These are phyloP conservation scores for Dendrolimus punctatus DNA, from an alignment of 1,140 invertebrate genomes.

Conservation along the genomic window DNA sequence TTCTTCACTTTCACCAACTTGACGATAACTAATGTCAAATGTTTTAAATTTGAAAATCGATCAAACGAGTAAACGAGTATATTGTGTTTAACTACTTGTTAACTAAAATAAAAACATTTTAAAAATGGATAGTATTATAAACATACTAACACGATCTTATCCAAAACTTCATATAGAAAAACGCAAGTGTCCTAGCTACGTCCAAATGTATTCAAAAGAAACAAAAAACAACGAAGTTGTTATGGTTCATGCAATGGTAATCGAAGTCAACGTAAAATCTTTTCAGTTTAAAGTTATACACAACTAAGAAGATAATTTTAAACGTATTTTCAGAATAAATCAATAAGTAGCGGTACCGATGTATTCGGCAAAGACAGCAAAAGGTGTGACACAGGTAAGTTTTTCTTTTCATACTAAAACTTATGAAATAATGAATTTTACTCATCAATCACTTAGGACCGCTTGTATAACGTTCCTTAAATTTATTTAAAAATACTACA, in stretches of 20 bases:
- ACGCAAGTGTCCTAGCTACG: slow-evolving; percentile 52
- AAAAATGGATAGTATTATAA: slow-evolving; percentile 34
- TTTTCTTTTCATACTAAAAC: neutral
- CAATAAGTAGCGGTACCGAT: slow-evolving; percentile 6
- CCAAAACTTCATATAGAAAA: slow-evolving; percentile 43
- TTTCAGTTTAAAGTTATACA: neutral
- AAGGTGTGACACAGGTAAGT: slow-evolving; percentile 7
- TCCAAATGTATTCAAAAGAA: slow-evolving; percentile 52
- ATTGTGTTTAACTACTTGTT: neutral
- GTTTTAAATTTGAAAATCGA: slow-evolving; percentile 9
- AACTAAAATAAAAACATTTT: neutral
- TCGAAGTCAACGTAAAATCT: neutral
- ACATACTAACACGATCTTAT: slow-evolving; percentile 33
- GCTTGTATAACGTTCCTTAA: too few relatives aligned
- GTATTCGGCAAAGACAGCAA: slow-evolving; percentile 8
- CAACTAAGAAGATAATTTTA: neutral
- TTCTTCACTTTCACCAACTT: too few relatives aligned
- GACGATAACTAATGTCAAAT: neutral
- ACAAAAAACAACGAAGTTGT: slow-evolving; percentile 31
- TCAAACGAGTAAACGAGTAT: slow-evolving; percentile 5
- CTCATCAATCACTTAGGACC: too few relatives aligned
- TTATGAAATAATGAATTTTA: too few relatives aligned
- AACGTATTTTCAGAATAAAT: slow-evolving; percentile 21
- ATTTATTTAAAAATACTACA: too few relatives aligned
- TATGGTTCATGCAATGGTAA: slow-evolving; percentile 49